Base-by-base conservation (phyloP, 2,797 vertebrate species). In the Loris lydekkerianus region DNA sequence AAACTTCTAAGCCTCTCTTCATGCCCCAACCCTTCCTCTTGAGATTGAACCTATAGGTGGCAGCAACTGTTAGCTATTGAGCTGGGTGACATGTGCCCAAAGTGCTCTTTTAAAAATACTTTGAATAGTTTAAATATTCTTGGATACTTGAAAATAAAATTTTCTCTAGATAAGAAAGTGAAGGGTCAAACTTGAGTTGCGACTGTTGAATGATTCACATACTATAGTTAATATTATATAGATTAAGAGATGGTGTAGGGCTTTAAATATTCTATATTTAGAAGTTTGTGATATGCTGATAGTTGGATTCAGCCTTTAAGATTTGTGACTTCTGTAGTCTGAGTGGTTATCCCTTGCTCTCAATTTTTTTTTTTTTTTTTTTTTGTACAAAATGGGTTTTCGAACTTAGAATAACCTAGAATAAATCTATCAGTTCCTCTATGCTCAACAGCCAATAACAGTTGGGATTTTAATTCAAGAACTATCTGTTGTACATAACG, bases 51-150 rank as follows among this genome's bases (percentile, higher is more conserved):
- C 98, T 98, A 90, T 96, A 96, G 96, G 96, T 98, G 97, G 98
- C 98, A 98, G 98, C 96, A 98, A 94, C 2, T 10, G 97, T 97
- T 97, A 98, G 95, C 96, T 96, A 15, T 97, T 98, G 96, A 94
- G 87, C n/a, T 87, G 78, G 95, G 87, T 69, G 87, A 61, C 58
- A n/a, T 20, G 70, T 77, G 75, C 94, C 93, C 89, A 97, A 97
- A 87, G 87, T 96, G 95, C 96, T 83, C 98, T 96, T 83, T 98
- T 96, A 97, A 89, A 98, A 97, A 98, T 98, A 97, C 96, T 98
- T 98, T 84, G 97, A 97, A 98, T 98, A 98, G 94, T 98, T 98
- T 96, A 96, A 97, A 98, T 98, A 96, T 85, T 97, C 95, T 97
- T 37, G 49, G 40, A 93, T 89, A 97, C 97, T 98, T 95, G 93